phyloP scores from a whole-genome alignment of 1,140 invertebrate species.

The Bombus consobrinus region DNA sequence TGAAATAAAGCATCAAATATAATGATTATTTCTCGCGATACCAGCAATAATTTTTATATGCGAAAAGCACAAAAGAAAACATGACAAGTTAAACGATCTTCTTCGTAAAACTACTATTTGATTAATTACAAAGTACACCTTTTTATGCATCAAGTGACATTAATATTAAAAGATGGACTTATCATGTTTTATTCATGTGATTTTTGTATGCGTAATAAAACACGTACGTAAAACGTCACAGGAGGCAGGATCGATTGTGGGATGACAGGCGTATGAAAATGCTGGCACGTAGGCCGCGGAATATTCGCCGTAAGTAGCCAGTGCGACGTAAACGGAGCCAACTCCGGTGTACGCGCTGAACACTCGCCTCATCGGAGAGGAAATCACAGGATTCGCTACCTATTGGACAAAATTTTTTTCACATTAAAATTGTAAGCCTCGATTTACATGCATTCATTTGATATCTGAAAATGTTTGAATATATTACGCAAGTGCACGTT shows the following conservation, averaged over 20 bases:
- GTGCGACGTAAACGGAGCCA: conserved; percentile 85
- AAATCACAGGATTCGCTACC: conserved; percentile 66
- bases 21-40: neutral
- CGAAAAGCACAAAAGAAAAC: neutral
- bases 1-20: conserved; percentile 39
- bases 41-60: neutral
- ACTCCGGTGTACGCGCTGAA: conserved; percentile 86
- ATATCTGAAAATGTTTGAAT: conserved; percentile 2
- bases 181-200: neutral
- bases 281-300: conserved; percentile 87
- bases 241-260: conserved; percentile 74
- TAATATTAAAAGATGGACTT: neutral
- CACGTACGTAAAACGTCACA: conserved; percentile 82
- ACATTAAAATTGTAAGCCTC: neutral
- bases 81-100: neutral
- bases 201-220: neutral
- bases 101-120: neutral
- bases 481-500: neutral
- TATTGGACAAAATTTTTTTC: conserved; percentile 52
- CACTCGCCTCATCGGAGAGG: conserved; percentile 78
- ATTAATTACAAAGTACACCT: neutral
- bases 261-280: conserved; percentile 86
- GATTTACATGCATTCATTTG: neutral
- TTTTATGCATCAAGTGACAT: neutral
- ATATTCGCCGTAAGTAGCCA: conserved; percentile 82